Base-by-base conservation (phyloP, 2,797 vertebrate species). In the Pygocentrus nattereri region DNA sequence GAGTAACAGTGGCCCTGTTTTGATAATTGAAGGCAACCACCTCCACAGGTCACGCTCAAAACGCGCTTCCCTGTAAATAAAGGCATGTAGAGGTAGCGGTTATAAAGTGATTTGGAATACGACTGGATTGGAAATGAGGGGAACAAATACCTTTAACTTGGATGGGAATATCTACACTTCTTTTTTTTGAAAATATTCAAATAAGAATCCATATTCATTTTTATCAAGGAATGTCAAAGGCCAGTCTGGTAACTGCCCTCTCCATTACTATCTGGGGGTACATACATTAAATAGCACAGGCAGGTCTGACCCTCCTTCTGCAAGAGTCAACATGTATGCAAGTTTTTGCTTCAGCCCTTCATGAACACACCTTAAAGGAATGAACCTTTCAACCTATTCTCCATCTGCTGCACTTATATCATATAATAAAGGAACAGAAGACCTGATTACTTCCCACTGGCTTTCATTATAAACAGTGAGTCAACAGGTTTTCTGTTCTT, bases 31-130 rank as follows among this genome's bases (percentile, higher is more conserved):
- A 74, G 72, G 72, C 54, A 41, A 74, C 54, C 34, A 23, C 38
- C 59, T 27, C 25, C 19, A 56, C 71, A 58, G 34, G 52, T 41
- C 52, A 10, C 16, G 41, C 77, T 59, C 44, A 71, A 59, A 70
- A 79, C 75, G 62, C 30, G 27, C 59, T 74, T 78, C 25, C 76
- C 65, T 71, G 77, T 59, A 70, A 70, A 62, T 62, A 64, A 59
- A 47, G 50, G 52, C 59, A 73, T 64, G 77, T 59, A 59, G 76
- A 79, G 81, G 78, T 83, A 81, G 84, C 58, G 12, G 68, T 84
- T 81, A 67, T 44, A 54, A 78, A 58, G 12, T 61, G 10, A 59
- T 68, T 15, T 50, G 62, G 69, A 82, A 82, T 82, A 58, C 11
- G 13, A 65, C 21, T 5, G 54, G 41, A 19, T 30, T 58, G 61